phyloP scores from a whole-genome alignment of 2,888 invertebrate genomes.

The Caenorhabditis sp. region DNA sequence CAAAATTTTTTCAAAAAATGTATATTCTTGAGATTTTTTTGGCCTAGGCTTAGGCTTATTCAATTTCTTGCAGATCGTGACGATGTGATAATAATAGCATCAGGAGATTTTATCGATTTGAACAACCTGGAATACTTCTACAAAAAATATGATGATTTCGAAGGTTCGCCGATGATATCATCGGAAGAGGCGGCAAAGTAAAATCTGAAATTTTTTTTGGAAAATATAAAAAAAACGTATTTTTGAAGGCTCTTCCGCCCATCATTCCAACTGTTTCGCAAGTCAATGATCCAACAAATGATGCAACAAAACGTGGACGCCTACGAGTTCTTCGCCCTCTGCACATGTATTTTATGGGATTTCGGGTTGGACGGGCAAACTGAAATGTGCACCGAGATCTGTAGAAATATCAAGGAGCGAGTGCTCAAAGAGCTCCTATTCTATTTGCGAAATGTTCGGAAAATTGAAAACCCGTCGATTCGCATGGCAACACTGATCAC shows the following conservation, averaged over 20 bases:
- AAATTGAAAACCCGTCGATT: constrained; percentile 20
- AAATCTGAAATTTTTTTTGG: background rate
- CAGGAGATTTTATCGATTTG: constrained; percentile 36
- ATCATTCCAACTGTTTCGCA: constrained; percentile 20
- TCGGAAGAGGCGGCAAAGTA: constrained; percentile 21
- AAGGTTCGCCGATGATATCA: background rate
- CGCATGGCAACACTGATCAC: constrained; percentile 18
- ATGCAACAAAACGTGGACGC: constrained; percentile 24
- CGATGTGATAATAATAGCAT: constrained; percentile 14
- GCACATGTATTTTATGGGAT: constrained; percentile 32
- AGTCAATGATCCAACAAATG: constrained; percentile 16
- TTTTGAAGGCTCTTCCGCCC: constrained; percentile 29
- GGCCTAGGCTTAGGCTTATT: too few relatives aligned
- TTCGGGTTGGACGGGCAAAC: constrained; percentile 27
- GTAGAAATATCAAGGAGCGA: constrained; percentile 16
- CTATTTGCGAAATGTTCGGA: constrained; percentile 13
- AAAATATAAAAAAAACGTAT: too few relatives aligned
- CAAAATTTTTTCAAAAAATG: too few relatives aligned
- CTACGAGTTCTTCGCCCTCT: constrained; percentile 27
- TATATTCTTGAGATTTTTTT: too few relatives aligned
- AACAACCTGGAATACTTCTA: constrained; percentile 16
- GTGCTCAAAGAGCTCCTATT: constrained; percentile 24
- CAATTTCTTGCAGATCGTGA: constrained; percentile 5
- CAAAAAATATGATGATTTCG: constrained; percentile 1
- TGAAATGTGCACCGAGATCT: constrained; percentile 20